phyloP scores from a whole-genome alignment of 2,113 vertebrate species.

The Pelecanoides urinatrix region DNA sequence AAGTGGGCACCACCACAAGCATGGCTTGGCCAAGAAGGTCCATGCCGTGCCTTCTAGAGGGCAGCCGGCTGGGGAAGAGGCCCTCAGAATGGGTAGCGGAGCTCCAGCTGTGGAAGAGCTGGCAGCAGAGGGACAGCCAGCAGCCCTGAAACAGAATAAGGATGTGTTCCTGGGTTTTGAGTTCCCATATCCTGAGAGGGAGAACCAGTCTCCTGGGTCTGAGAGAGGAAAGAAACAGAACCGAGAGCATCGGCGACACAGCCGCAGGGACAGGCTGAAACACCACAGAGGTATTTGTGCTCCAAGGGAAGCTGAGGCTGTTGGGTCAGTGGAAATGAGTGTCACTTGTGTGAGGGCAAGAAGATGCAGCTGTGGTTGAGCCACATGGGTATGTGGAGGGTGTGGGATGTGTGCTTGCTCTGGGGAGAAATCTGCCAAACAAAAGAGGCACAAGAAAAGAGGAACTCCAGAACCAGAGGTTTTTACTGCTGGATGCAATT shows the following conservation, averaged over 20 bases:
- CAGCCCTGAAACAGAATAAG: conserved; percentile 69
- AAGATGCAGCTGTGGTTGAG: background rate
- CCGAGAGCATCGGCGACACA: conserved; percentile 78
- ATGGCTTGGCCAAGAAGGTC: conserved; percentile 61
- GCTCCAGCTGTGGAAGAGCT: conserved; percentile 73
- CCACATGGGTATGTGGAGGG: background rate
- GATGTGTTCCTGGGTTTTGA: conserved; percentile 66
- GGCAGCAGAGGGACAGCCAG: conserved; percentile 48
- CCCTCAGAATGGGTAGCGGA: conserved; percentile 69
- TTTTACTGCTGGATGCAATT: background rate
- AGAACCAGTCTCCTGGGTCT: conserved; percentile 74
- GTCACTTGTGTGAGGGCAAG: background rate
- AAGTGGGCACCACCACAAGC: conserved; percentile 61
- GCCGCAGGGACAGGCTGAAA: conserved; percentile 78
- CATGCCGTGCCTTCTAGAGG: conserved; percentile 47
- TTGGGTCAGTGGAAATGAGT: background rate
- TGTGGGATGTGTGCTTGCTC: background rate
- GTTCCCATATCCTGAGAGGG: conserved; percentile 60
- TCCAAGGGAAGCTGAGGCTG: background rate
- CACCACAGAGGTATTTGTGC: conserved; percentile 69
- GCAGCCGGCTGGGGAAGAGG: conserved; percentile 55
- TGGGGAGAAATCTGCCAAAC: conserved; percentile 10
- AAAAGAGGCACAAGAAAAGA: conserved; percentile 50
- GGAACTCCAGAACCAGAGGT: background rate
- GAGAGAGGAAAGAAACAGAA: conserved; percentile 79